phyloP scores from a whole-genome alignment of 2,888 invertebrate genomes.

The Heliconius charithonia region DNA sequence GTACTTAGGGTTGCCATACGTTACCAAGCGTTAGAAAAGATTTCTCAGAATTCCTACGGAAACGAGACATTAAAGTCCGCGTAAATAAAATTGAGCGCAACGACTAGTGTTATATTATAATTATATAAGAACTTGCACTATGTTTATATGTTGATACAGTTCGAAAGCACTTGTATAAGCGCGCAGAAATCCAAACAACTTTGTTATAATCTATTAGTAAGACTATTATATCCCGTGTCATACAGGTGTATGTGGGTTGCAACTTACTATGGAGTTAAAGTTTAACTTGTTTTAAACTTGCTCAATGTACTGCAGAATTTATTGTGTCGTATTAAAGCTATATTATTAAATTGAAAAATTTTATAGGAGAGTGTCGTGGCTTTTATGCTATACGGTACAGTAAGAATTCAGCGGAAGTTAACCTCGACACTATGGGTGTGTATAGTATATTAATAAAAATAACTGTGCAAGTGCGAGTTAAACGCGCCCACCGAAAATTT shows the following conservation, averaged over 20 bases:
- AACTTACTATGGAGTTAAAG: constrained; percentile 5
- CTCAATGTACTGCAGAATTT: constrained; percentile 3
- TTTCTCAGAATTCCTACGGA: too few species aligned
- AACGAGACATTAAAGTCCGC: too few species aligned
- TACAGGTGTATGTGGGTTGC: constrained; percentile 21
- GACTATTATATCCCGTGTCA: constrained; percentile 19
- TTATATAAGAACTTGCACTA: background rate
- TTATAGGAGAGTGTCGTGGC: background rate
- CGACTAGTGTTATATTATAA: background rate
- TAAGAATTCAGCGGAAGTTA: too few species aligned
- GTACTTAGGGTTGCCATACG: too few species aligned
- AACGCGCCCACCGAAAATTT: too few species aligned
- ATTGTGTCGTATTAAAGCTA: background rate
- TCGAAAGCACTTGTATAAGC: constrained; percentile 15
- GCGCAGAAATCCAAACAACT: constrained; percentile 11
- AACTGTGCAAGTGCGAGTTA: too few species aligned
- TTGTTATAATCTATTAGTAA: constrained; percentile 31
- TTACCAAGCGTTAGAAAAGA: too few species aligned
- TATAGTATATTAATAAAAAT: too few species aligned
- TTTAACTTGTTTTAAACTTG: constrained; percentile 29
- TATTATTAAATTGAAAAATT: constrained; percentile 4
- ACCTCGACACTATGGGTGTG: too few species aligned
- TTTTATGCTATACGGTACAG: background rate
- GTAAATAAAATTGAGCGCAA: too few species aligned
- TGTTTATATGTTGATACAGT: constrained; percentile 10